Conservation (phyloP, 2,888 invertebrate species). For the Hoplodrina blanda region DNA sequence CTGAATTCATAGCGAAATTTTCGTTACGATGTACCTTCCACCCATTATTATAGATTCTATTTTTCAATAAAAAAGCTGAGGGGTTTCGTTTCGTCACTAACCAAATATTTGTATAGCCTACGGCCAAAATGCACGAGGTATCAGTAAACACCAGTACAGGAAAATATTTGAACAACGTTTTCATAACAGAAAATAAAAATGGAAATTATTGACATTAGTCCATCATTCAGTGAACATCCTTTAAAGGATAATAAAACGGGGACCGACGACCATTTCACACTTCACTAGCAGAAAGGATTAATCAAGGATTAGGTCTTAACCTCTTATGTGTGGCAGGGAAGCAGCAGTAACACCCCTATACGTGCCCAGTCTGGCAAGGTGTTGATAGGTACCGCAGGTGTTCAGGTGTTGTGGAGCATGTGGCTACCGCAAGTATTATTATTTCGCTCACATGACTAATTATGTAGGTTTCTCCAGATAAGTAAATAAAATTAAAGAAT, state of each 20-base stretch:
- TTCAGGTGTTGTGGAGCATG: neutral
- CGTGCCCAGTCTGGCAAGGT: conserved; percentile 34
- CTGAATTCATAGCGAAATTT: too few relatives aligned
- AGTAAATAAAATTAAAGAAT: too few relatives aligned
- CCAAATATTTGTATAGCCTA: neutral
- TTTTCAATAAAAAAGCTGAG: too few relatives aligned
- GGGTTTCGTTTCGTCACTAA: neutral
- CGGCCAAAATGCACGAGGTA: neutral
- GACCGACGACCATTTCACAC: conserved; percentile 37
- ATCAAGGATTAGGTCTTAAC: conserved; percentile 26
- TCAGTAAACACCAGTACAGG: too few relatives aligned
- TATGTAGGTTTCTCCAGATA: too few relatives aligned
- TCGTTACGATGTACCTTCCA: too few relatives aligned
- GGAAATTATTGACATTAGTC: neutral
- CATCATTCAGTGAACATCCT: neutral
- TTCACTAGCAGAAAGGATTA: conserved; percentile 40
- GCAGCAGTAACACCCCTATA: conserved; percentile 13
- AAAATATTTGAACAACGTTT: too few relatives aligned
- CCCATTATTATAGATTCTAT: too few relatives aligned
- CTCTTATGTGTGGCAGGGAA: neutral
- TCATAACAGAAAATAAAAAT: neutral
- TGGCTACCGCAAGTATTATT: too few relatives aligned
- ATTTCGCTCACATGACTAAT: too few relatives aligned
- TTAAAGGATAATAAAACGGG: neutral
- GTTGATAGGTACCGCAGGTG: conserved; percentile 9